Base-by-base conservation (phyloP, 2,888 invertebrate genomes). In the Acronicta alni region DNA sequence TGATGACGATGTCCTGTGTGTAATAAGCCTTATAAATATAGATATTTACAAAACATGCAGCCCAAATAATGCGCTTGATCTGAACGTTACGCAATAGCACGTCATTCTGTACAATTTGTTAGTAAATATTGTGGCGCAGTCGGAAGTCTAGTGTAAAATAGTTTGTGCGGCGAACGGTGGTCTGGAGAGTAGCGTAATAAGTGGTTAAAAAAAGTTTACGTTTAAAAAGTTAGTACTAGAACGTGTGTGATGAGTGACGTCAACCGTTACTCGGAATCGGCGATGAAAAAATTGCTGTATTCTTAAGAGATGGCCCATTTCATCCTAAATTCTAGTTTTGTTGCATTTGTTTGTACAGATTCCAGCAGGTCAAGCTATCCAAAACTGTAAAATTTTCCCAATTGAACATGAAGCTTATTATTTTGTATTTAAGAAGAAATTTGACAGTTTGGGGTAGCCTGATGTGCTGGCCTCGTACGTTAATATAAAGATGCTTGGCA, bases 41-140 rank as follows among this genome's bases (percentile, higher is more conserved):
- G 32, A 44, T 76, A 65, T 75, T 75, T 76, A 75, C 73, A 57
- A 75, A 75, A 75, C 71, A 75, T 30, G 0, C 9, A 23, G 4
- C 32, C 54, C 37, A 69, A 68, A 72, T 74, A 74, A 76, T 67
- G 42, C 55, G 9, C 42, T 63, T 32, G 32, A 45, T 48, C 47
- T 56, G 47, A 57, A 15, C 23, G 26, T 73, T 71, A 67, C 71
- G 76, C 57, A 71, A 63, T 63, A 9, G 1, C 6, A 23, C 15
- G 32, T 67, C 54, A 70, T 66, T 35, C 56, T 37, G 44, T 16
- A 43, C 39, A 47, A 23, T 58, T 61, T 76, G 71, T 75, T 75
- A 14, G 68, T 76, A 76, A 75, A 75, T 53, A 76, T 16, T 3
- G 1, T 8, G 0, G 14, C 37, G 10, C 38, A 15, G 15, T 38